Evolutionary conservation across 92 coral and sea anemone genomes (phyloP), one percentile per base, ranked within the genome.

Genomic region (Parazoanthus swiftii): DNA sequence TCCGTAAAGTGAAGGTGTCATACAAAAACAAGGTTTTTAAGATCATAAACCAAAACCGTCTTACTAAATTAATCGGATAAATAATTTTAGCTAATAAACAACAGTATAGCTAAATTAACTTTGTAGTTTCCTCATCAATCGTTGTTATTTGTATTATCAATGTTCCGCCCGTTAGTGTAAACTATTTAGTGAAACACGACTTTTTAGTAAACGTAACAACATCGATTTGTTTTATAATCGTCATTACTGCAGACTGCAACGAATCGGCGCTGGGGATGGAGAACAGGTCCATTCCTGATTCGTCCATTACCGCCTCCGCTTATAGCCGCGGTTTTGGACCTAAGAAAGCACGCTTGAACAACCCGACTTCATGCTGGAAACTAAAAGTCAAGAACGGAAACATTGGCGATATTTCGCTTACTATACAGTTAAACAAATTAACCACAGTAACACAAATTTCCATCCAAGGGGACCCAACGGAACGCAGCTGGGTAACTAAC

Each of bases 291-390:
- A 94, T 94, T 81, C 20, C 75, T 2, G 92, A 91, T 76, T 48
- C 92, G 5, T 91, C 89, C 56, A 81, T 94, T 8, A 88, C 86
- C 23, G 93, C 98, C 9, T 85, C 92, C 6, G 88, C 91, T 1
- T 79, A 81, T 86, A 72, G 37, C 65, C 35, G 15, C 5, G 86
- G 92, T 48, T 68, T 86, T 65, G 80, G 90, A 46, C 98, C 98
- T 1, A 73, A 86, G 33, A 91, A 93, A 35, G 98, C 89, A 79
- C 80, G 98, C 80, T 83, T 94, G n/a, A 70, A 68, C 86, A 83
- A 83, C 73, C 86, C 86, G 6, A 70, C 15, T 8, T 83, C 77
- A 0, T 83, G 86, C 59, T 83, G 86, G 86, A 83, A 67, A 26
- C 8, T 33, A 1, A 82, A 8, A 16, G 11, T 26, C n/a, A 56